These are phyloP conservation scores for Pseudomyrmex pallidus DNA, from an alignment of 1,140 invertebrate species.

Conservation along the genomic window DNA sequence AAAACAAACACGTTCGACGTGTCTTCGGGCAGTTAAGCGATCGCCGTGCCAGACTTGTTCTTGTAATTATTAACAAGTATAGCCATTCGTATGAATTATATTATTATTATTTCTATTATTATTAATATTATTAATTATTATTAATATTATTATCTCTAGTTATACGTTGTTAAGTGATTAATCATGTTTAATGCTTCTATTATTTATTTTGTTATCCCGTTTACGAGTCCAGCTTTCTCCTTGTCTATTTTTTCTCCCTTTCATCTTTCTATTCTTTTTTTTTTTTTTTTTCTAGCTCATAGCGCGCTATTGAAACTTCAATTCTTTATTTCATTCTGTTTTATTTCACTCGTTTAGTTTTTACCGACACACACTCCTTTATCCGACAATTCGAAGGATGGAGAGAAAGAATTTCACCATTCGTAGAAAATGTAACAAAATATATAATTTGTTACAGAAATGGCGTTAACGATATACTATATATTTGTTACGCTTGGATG, in stretches of 20 bases:
- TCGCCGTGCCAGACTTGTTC: slow-evolving; percentile 77
- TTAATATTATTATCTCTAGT: slow-evolving; percentile 80
- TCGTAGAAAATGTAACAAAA: not conserved
- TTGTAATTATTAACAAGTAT: slow-evolving; percentile 82
- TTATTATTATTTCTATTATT: slow-evolving; percentile 73
- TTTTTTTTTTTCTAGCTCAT: not conserved
- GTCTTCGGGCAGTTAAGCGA: slow-evolving; percentile 70
- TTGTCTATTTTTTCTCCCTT: slow-evolving; percentile 35
- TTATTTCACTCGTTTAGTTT: slow-evolving; percentile 42
- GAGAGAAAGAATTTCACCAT: slow-evolving; percentile 33
- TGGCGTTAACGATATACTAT: not conserved
- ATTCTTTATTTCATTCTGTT: slow-evolving; percentile 50
- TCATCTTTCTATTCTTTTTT: slow-evolving; percentile 14
- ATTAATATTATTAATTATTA: slow-evolving; percentile 79
- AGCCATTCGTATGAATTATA: slow-evolving; percentile 75
- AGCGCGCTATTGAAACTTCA: not conserved
- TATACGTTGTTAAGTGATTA: slow-evolving; percentile 84
- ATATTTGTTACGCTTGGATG: not conserved
- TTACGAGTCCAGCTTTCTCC: slow-evolving; percentile 75
- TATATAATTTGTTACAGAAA: not conserved
- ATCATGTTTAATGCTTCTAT: slow-evolving; percentile 85
- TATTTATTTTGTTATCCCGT: slow-evolving; percentile 85
- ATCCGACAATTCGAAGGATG: not conserved
- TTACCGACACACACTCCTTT: slow-evolving; percentile 10
- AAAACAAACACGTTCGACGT: slow-evolving; percentile 52